Percentiles rank a stretch among this genome's conserved stretches.
phyloP scores from a whole-genome alignment of 2,113 vertebrate genomes.

The Cheirogaleus medius region DNA sequence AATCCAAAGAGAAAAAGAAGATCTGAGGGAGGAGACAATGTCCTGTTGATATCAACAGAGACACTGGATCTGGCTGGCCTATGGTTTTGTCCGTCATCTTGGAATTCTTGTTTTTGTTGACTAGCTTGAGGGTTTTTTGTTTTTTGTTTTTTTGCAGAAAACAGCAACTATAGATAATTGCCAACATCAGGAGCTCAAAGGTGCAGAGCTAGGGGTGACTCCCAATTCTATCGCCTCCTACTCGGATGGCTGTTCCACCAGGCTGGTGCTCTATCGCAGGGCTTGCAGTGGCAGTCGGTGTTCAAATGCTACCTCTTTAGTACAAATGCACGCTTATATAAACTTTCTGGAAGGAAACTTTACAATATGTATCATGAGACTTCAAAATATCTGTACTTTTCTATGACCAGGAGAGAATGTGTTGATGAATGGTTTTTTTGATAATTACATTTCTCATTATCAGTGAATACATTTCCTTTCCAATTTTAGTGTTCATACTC shows the following conservation, averaged over 20 bases:
- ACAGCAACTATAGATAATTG: neutral
- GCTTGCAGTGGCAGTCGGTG: neutral
- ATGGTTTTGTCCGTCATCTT: neutral
- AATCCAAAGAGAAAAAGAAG: neutral
- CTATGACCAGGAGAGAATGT: neutral
- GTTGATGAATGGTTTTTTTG: neutral
- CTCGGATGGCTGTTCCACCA: neutral
- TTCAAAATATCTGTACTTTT: neutral
- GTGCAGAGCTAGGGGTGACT: neutral
- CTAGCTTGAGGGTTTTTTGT: neutral
- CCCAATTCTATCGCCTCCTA: fast-evolving
- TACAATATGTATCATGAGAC: neutral
- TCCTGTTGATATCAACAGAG: neutral
- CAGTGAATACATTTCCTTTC: neutral
- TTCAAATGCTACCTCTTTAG: neutral
- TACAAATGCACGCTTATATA: neutral
- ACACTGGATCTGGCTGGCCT: neutral
- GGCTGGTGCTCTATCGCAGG: neutral
- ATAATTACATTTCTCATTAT: neutral
- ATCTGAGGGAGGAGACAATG: neutral
- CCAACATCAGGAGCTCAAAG: neutral
- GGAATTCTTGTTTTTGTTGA: neutral
- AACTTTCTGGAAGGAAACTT: neutral
- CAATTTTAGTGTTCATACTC: neutral
- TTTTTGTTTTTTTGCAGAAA: neutral